Base-by-base conservation (phyloP, 2,113 vertebrate species). In the Pelmatolapia mariae region DNA sequence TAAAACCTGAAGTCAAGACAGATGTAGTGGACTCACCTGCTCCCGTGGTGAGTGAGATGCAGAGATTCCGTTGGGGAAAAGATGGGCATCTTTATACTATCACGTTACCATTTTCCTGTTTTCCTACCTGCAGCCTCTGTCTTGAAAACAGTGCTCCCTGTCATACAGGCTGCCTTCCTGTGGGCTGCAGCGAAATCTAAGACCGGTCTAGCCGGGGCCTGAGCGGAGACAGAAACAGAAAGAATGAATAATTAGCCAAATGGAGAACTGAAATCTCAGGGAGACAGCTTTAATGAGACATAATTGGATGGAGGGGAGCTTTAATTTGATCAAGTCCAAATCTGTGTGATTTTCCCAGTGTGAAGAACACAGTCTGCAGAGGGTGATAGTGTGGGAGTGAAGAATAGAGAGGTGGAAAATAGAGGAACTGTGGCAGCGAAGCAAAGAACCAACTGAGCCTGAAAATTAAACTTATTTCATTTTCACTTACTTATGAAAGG, bases 1-100 rank as follows among this genome's bases (percentile, higher is more conserved):
- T 85, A 66, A 95, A 88, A 87, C 56, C 92, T 36, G 96, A 96
- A 52, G 84, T 53, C 87, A 92, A 87, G 80, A 95, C 88, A 81
- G 93, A 96, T 5, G 86, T 56, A 40, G 81, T 95, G 68, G 96
- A 96, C 16, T 79, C 88, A 3, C 86, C 92, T 6, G 59, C 53
- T 78, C 71, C 83, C 4, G 31, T 29, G 94, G 95, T 95, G 93
- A 96, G 94, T 89, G 13, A 87, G 81, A 38, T 10, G 11, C 36
- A 73, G 2, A 1, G 29, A 24, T 38, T 22, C 54, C 61, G 12
- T 66, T 19, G 29, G 33, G 0, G 57, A 16, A 33, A 53, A 71
- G 87, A 90, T 85, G 86, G 79, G 0, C 78, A 82, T 86, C 86
- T 89, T 82, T 24, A 81, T 82, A 78, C 87, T 80, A 87, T 93